Percentiles rank a stretch among this genome's conserved stretches.
Conservation (phyloP, 2,888 invertebrate species). For the Galeruca laticollis region DNA sequence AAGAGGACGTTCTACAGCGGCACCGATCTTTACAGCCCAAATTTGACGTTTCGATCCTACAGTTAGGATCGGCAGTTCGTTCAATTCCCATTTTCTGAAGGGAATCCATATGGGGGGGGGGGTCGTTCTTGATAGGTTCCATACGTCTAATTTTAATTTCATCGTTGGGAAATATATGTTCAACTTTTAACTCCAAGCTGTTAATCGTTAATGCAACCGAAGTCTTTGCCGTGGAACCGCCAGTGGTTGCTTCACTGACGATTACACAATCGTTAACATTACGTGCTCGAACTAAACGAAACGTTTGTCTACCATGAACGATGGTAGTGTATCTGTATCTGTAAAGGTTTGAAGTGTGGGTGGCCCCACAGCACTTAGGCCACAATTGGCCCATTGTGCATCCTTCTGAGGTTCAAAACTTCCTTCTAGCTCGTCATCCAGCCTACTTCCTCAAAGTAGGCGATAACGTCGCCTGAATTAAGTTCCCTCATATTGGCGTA, state of each 20-base stretch:
- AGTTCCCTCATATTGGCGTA: too few relatives aligned
- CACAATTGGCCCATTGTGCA: too few relatives aligned
- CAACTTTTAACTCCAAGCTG: constrained; percentile 40
- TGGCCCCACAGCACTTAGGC: too few relatives aligned
- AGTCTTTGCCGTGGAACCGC: not conserved
- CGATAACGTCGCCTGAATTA: too few relatives aligned
- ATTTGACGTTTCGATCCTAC: constrained; percentile 31
- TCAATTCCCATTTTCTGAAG: too few relatives aligned
- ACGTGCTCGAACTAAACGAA: constrained; percentile 39
- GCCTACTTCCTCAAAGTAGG: too few relatives aligned
- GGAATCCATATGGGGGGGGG: constrained; percentile 41
- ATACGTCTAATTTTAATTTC: constrained; percentile 33
- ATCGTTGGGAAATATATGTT: too few relatives aligned
- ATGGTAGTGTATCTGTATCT: constrained; percentile 37
- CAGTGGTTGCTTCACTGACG: constrained; percentile 4
- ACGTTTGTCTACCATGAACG: constrained; percentile 36
- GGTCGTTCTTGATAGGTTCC: constrained; percentile 33
- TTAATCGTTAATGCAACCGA: constrained; percentile 23
- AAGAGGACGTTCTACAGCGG: constrained; percentile 38
- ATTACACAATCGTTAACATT: constrained; percentile 38
- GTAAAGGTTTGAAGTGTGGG: too few relatives aligned
- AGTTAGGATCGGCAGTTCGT: constrained; percentile 36
- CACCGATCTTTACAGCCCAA: constrained; percentile 38
- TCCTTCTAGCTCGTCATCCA: too few relatives aligned
- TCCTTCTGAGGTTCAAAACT: too few relatives aligned